A percentile compares a stretch with the other conserved stretches of the same genome.
phyloP scores from a whole-genome alignment of 2,113 vertebrate species.

The Protomyctophum bolini region DNA sequence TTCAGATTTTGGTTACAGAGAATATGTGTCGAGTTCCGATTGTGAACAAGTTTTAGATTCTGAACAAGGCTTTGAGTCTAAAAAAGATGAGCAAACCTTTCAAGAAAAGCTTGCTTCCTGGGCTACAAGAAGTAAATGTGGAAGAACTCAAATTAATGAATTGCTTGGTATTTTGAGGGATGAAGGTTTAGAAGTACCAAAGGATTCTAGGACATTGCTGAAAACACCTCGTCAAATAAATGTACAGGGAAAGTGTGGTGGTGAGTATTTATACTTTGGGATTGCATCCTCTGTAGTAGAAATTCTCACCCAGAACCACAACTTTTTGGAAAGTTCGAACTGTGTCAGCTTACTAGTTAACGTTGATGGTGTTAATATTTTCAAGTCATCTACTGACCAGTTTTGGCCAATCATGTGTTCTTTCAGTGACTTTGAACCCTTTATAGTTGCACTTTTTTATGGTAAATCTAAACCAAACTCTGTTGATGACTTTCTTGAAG shows the following conservation, averaged over 20 bases:
- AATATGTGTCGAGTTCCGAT: background rate
- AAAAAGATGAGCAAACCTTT: slow-evolving; percentile 1
- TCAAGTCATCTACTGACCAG: slow-evolving; percentile 14
- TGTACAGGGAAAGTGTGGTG: slow-evolving; percentile 2
- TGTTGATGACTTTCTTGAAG: background rate
- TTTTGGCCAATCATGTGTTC: slow-evolving; percentile 24
- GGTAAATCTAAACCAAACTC: slow-evolving; percentile 12
- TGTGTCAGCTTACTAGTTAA: background rate
- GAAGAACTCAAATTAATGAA: slow-evolving; percentile 21
- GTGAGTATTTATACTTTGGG: background rate
- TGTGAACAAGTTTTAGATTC: background rate
- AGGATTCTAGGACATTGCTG: slow-evolving; percentile 9
- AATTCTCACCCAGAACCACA: slow-evolving; percentile 1
- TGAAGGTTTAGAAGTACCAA: slow-evolving; percentile 9
- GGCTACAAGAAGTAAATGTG: slow-evolving; percentile 19
- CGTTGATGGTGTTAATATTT: slow-evolving; percentile 18
- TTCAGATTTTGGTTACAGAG: slow-evolving; percentile 21
- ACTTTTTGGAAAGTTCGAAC: background rate
- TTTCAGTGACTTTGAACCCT: slow-evolving; percentile 16
- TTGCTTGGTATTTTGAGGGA: slow-evolving; percentile 16
- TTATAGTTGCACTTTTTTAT: slow-evolving; percentile 21
- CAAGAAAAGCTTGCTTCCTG: slow-evolving; percentile 14
- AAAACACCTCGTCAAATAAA: slow-evolving; percentile 7
- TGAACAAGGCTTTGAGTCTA: background rate
- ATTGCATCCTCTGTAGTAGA: slow-evolving; percentile 5